These are phyloP conservation scores for Anolis sagrei DNA, from an alignment of 2,113 vertebrate genomes.

Conservation along the genomic window DNA sequence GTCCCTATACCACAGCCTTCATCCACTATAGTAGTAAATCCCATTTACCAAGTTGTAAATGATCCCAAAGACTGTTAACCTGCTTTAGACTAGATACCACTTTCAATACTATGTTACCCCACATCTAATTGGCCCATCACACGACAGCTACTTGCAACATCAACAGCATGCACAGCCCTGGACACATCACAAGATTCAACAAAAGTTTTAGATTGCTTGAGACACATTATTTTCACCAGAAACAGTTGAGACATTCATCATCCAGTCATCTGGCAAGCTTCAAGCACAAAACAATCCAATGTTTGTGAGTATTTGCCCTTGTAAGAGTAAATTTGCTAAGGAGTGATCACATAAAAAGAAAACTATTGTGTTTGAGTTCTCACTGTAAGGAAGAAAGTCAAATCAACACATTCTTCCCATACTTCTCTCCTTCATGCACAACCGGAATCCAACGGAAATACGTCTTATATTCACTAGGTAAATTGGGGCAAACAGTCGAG, in stretches of 20 bases:
- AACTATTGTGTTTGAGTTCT: not conserved
- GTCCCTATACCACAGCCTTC: not conserved
- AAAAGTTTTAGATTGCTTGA: not conserved
- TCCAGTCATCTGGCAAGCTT: not conserved
- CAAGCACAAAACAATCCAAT: not conserved
- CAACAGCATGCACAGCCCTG: not conserved
- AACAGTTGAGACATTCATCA: not conserved
- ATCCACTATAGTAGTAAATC: not conserved
- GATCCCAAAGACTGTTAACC: not conserved
- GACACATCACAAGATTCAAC: not conserved
- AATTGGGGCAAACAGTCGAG: not conserved
- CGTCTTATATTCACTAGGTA: not conserved
- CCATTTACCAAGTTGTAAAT: not conserved
- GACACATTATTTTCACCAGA: not conserved
- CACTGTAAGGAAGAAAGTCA: not conserved
- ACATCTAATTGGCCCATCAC: not conserved
- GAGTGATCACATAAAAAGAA: not conserved
- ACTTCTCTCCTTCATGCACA: too few species aligned
- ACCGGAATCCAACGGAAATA: conserved; percentile 4
- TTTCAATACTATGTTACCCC: not conserved
- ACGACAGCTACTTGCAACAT: too few species aligned
- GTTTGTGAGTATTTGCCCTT: not conserved
- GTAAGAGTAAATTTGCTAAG: not conserved
- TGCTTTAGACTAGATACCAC: not conserved
- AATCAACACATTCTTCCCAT: not conserved